Conservation (phyloP, 1,140 invertebrate genomes). For the Drosophila murphyi region DNA sequence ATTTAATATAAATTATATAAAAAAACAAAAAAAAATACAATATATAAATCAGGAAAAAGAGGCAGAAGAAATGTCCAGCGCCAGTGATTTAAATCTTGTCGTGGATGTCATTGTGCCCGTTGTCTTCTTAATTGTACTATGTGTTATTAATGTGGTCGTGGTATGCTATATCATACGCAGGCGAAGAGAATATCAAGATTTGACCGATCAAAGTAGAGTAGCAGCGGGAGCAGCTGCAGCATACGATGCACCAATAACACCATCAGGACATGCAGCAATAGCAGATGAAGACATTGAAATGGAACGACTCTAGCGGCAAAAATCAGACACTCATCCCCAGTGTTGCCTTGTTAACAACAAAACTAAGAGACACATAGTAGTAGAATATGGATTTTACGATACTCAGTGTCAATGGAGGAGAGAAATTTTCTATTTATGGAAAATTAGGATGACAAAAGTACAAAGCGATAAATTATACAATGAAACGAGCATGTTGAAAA, state of each 20-base stretch:
- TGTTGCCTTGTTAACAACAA: not conserved
- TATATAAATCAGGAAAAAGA: too few relatives aligned
- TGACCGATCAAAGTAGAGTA: conserved; percentile 8
- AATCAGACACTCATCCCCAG: too few relatives aligned
- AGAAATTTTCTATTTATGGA: conserved; percentile 5
- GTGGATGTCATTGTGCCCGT: conserved; percentile 66
- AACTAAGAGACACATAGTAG: not conserved
- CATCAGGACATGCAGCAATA: conserved; percentile 9
- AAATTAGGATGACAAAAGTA: conserved; percentile 5
- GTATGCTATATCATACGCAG: conserved; percentile 61
- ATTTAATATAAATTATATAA: conserved; percentile 60
- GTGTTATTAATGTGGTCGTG: conserved; percentile 61
- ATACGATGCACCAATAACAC: conserved; percentile 23
- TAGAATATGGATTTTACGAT: conserved; percentile 12
- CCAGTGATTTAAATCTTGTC: conserved; percentile 55
- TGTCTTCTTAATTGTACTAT: conserved; percentile 46
- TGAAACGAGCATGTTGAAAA: not conserved
- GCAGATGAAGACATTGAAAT: conserved; percentile 55
- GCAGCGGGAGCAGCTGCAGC: not conserved
- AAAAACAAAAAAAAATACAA: not conserved
- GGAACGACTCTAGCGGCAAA: conserved; percentile 56
- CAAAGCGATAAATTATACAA: conserved; percentile 20
- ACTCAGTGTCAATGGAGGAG: conserved; percentile 9
- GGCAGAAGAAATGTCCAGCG: conserved; percentile 30
- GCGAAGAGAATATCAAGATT: conserved; percentile 46